These are phyloP conservation scores for Troglohyphantes excavatus DNA, from an alignment of 2,888 invertebrate genomes.

Conservation along the genomic window DNA sequence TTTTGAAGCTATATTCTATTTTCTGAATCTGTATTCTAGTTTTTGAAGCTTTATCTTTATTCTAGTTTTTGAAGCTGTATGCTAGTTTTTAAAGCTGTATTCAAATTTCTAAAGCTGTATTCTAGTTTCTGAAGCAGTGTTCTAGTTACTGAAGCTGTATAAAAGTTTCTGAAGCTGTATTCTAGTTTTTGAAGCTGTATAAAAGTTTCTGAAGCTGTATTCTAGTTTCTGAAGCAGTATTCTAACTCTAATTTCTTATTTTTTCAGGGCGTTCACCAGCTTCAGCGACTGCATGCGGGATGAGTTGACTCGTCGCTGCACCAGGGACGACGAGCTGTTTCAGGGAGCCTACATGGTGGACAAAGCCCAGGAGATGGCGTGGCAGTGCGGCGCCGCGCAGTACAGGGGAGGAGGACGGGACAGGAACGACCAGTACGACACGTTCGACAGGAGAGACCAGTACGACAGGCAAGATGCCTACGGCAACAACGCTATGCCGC, in stretches of 20 bases:
- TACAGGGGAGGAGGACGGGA: neutral
- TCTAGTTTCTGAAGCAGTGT: too few relatives aligned
- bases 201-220: too few relatives aligned
- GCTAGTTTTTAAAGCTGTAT: too few relatives aligned
- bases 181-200: too few relatives aligned
- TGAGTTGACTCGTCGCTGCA: constrained; percentile 58
- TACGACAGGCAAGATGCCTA: neutral
- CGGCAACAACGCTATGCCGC: neutral
- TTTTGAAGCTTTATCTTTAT: too few relatives aligned
- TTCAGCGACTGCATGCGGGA: constrained; percentile 66
- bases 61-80: too few relatives aligned
- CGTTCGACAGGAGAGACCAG: neutral
- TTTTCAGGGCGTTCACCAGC: constrained; percentile 31
- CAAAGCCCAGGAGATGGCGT: constrained; percentile 72
- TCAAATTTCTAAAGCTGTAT: too few relatives aligned
- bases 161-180: too few relatives aligned
- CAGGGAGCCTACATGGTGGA: constrained; percentile 72
- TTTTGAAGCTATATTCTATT: too few relatives aligned
- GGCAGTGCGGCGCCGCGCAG: constrained; percentile 58
- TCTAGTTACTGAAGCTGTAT: too few relatives aligned
- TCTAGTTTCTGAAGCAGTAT: too few relatives aligned
- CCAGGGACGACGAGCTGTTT: constrained; percentile 70
- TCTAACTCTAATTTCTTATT: neutral
- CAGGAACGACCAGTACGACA: neutral
- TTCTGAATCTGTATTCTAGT: too few relatives aligned